Evolutionary conservation across 2,888 invertebrate genomes (phyloP).

Genomic region (Craniophora ligustri): DNA sequence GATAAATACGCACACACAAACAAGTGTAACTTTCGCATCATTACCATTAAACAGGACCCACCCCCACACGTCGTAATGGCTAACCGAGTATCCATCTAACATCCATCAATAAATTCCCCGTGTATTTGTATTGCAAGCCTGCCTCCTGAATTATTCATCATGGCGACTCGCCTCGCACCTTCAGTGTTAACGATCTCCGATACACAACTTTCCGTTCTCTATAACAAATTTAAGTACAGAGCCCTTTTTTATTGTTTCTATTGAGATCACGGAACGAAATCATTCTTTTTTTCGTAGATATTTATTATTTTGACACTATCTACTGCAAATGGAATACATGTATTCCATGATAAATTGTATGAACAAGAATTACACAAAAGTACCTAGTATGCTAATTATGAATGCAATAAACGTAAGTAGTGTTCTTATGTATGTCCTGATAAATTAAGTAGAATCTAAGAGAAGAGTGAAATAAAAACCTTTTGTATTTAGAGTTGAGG

Average conservation of each 20-base stretch:
- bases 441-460: too few relatives aligned
- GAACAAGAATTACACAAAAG: too few relatives aligned
- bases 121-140: slow-evolving; percentile 36
- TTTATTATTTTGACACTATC: too few relatives aligned
- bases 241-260: slow-evolving; percentile 12
- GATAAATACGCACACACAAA: too few relatives aligned
- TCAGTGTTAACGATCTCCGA: slow-evolving; percentile 37
- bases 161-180: slow-evolving; percentile 26
- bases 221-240: slow-evolving; percentile 24
- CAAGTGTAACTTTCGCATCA: not conserved
- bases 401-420: too few relatives aligned
- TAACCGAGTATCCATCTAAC: slow-evolving; percentile 4
- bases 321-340: too few relatives aligned
- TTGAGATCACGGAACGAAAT: not conserved
- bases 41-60: slow-evolving; percentile 7
- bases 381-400: too few relatives aligned
- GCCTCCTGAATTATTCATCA: slow-evolving; percentile 46
- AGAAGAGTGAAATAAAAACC: too few relatives aligned
- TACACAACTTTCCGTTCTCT: slow-evolving; percentile 16
- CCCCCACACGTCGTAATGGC: slow-evolving; percentile 12
- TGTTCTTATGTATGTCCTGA: too few relatives aligned
- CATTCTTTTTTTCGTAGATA: not conserved
- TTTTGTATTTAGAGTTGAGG: too few relatives aligned
- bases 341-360: too few relatives aligned
- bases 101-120: slow-evolving; percentile 22